Evolutionary conservation across 2,113 vertebrate species (phyloP), one percentile per base, ranked within the genome.

Genomic region (Thinocorus orbignyianus): DNA sequence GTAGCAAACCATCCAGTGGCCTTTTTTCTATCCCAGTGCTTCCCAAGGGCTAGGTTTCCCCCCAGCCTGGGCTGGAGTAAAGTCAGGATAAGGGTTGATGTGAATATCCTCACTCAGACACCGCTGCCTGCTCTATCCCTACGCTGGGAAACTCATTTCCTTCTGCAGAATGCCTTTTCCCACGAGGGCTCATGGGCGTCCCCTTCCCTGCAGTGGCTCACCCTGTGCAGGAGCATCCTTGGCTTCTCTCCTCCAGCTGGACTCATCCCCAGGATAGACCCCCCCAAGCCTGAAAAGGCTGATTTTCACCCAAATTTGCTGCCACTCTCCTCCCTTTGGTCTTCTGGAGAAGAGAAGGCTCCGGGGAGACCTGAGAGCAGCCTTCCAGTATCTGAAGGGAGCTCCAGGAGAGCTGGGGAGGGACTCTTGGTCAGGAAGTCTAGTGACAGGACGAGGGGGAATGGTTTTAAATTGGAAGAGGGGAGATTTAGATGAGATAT

Each of bases 131-230:
- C 37, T 4, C 24, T 78, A 31, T 13, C 19, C 20, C 64, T 74
- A 0, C 39, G 6, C 24, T 61, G 66, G 42, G 48, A 86, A 71
- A 30, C 44, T n/a, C 61, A 12, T 48, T 55, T 55, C 5, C 25
- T 60, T 18, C 57, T 74, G 37, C 30, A 44, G 58, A 84, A 13
- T 31, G 11, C 15, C 6, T 80, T 74, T 55, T 52, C 44, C 6
- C 42, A 9, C 17, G 3, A 2, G 5, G 39, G 19, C 20, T 51
- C 28, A 28, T 1, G 8, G 10, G 2, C 18, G 7, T 13, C 28
- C 19, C 14, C 28, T 81, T 22, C n/a, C 20, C 62, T 55, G 46
- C 5, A 3, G 26, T 5, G 42, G 28, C 52, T 42, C 4, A 6
- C 5, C 31, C 14, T 42, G 6, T 5, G 39, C 22, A 4, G 49